Conservation (phyloP, 2,888 invertebrate species). For the Zele albiditarsus region DNA sequence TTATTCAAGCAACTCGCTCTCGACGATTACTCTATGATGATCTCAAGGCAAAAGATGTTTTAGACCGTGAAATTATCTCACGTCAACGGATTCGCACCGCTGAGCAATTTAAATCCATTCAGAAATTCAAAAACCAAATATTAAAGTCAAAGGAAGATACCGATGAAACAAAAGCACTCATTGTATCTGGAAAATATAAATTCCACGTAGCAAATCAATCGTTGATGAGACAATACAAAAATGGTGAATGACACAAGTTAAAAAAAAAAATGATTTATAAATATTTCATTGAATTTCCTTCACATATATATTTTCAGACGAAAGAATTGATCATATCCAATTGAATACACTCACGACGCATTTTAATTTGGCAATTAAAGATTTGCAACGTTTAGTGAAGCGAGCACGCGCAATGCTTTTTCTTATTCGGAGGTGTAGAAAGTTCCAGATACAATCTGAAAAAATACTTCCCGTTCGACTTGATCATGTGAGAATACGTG, state of each 20-base stretch:
- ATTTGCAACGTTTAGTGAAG: slow-evolving; percentile 49
- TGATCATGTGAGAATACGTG: neutral
- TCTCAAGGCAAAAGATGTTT: slow-evolving; percentile 57
- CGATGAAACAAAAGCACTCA: slow-evolving; percentile 49
- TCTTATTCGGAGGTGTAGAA: slow-evolving; percentile 58
- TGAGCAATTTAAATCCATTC: slow-evolving; percentile 53
- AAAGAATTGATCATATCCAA: slow-evolving; percentile 54
- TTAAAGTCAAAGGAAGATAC: slow-evolving; percentile 21
- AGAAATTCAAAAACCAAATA: slow-evolving; percentile 53
- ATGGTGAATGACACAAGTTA: slow-evolving; percentile 54
- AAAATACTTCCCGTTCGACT: slow-evolving; percentile 49
- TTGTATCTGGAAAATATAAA: slow-evolving; percentile 53
- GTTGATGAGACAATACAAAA: slow-evolving; percentile 53
- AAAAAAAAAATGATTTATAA: neutral
- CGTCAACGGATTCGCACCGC: slow-evolving; percentile 54
- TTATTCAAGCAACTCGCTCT: slow-evolving; percentile 53
- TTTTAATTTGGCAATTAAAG: slow-evolving; percentile 52
- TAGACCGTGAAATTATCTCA: slow-evolving; percentile 56
- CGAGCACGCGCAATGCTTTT: slow-evolving; percentile 58
- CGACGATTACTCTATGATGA: slow-evolving; percentile 53
- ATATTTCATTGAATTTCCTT: neutral
- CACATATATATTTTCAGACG: slow-evolving; percentile 50
- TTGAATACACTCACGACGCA: slow-evolving; percentile 53
- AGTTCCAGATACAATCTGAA: slow-evolving; percentile 62
- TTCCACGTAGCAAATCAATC: slow-evolving; percentile 53